phyloP scores from a whole-genome alignment of 2,113 vertebrate genomes.

The Trichomycterus rosablanca region DNA sequence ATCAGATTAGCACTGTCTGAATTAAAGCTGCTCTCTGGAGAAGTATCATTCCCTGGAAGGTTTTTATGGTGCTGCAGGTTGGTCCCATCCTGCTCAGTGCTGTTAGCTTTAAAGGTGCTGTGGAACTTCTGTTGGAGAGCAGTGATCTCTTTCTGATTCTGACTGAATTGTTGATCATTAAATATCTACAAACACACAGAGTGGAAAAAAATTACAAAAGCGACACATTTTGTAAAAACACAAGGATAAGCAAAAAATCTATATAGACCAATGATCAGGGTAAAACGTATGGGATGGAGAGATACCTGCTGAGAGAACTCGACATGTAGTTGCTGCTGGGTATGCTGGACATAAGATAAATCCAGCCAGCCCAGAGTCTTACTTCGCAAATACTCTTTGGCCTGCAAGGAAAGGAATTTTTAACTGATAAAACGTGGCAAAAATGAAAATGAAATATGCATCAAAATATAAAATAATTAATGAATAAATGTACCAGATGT shows the following conservation, averaged over 20 bases:
- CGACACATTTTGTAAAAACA: no score
- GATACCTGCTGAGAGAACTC: conserved; percentile 53
- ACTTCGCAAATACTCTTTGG: conserved; percentile 63
- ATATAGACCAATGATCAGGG: no score
- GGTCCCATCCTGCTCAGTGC: not conserved
- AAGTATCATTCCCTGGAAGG: not conserved
- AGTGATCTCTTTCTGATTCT: conserved; percentile 46
- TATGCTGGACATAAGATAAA: conserved; percentile 40
- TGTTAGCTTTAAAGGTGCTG: conserved; percentile 44
- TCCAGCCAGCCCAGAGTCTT: conserved; percentile 56
- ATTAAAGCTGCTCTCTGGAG: not conserved
- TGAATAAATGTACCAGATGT: no score
- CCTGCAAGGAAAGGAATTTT: conserved; percentile 51
- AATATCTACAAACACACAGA: conserved; percentile 50
- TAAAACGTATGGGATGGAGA: not conserved
- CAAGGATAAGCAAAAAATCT: no score
- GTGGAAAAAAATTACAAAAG: no score
- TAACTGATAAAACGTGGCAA: no score
- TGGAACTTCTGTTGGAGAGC: conserved; percentile 53
- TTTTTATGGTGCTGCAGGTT: not conserved
- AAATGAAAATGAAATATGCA: no score
- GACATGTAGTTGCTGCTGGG: conserved; percentile 50
- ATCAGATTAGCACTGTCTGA: conserved; percentile 43
- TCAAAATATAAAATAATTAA: no score
- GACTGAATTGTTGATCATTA: conserved; percentile 54